Evolutionary conservation across 1,140 invertebrate genomes (phyloP).

Genomic region (Saccostrea glomerata): DNA sequence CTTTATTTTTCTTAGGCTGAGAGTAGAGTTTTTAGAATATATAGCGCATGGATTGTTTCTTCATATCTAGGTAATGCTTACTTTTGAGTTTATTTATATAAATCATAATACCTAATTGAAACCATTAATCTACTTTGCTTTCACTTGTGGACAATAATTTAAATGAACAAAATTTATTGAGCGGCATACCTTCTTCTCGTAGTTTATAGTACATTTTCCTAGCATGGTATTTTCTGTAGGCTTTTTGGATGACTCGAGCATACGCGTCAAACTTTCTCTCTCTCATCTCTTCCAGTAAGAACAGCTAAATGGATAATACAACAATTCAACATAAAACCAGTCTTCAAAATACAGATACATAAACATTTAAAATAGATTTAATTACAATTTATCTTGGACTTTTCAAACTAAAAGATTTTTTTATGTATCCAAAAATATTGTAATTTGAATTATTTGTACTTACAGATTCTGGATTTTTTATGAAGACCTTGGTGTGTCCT

Average conservation of each 20-base stretch:
- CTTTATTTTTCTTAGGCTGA: not conserved
- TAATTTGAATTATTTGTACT: conserved; percentile 62
- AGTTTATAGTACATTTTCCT: conserved; percentile 83
- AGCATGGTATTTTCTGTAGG: conserved; percentile 86
- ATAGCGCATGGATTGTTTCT: not conserved
- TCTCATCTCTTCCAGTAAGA: conserved; percentile 86
- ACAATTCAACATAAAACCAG: too few species aligned
- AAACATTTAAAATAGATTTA: too few species aligned
- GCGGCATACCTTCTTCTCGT: conserved; percentile 82
- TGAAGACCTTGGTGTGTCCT: conserved; percentile 87
- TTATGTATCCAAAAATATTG: not conserved
- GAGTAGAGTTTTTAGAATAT: not conserved
- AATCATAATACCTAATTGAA: not conserved
- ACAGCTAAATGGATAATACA: conserved; percentile 81
- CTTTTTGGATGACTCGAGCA: conserved; percentile 87
- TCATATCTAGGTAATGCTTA: not conserved
- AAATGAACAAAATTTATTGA: not conserved
- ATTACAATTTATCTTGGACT: too few species aligned
- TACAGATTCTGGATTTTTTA: conserved; percentile 88
- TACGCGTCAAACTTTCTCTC: conserved; percentile 87
- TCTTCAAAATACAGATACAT: too few species aligned
- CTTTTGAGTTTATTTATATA: not conserved
- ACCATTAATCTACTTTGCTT: not conserved
- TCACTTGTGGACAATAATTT: not conserved
- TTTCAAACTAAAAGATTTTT: not conserved